Base-by-base conservation (phyloP, 2,113 vertebrate species). In the Myotis yumanensis region DNA sequence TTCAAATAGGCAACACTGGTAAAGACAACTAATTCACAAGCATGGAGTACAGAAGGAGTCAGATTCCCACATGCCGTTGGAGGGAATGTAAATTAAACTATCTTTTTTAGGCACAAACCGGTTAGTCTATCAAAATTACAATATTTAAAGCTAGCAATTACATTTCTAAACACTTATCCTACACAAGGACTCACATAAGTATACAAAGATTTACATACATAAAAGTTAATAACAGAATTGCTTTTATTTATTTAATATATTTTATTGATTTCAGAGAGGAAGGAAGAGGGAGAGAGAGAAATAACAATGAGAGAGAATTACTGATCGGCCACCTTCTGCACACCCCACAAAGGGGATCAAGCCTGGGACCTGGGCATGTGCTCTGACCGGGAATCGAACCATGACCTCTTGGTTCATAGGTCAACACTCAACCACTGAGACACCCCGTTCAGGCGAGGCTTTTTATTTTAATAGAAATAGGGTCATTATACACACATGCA, bases 171-270 rank as follows among this genome's bases (percentile, higher is more conserved):
- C 46, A 46, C 37, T 79, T 48, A 72, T 37, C 37, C 59, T 83
- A 93, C 11, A 84, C 7, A 68, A 2, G 81, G 37, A 79, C 32
- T 88, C 40, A 80, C 5, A 9, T 8, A 80, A 35, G 28, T 43
- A 66, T 43, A 40, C 40, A 88, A 91, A 84, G 68, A 76, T 25
- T 43, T 48, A 30, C 6, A 17, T 3, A 81, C 8, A 59, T 68
- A 89, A 43, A 79, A 72, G 22, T 72, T 93, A 93, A 59, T 37
- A n/a, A 91, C 8, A 46, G n/a, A 81, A 76, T n/a, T n/a, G 35
- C 1, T 86, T 54, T 86, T 46, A 87, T 77, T 15, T 51, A 51
- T 23, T 22, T 57, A 57, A 57, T 57, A 57, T 57, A 57, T 57
- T 57, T 57, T 57, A 57, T 23, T 57, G 54, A 57, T 57, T 57